Evolutionary conservation across 2,113 vertebrate species (phyloP).

Genomic region (Sebastes fasciatus): DNA sequence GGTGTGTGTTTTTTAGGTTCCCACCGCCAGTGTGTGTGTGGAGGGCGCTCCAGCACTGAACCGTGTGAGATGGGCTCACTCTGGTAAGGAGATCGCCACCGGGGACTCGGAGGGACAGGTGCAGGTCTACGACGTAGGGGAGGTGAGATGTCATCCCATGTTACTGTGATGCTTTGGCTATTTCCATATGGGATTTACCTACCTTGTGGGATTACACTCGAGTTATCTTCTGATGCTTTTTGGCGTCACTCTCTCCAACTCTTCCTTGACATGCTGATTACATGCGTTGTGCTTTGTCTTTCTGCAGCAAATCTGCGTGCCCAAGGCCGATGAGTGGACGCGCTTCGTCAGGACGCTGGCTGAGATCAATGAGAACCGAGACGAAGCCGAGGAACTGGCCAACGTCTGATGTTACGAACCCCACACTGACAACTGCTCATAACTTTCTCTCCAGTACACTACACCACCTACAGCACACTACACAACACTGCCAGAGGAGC

Average conservation of each 20-base stretch:
- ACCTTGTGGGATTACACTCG: not conserved
- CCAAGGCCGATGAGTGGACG: constrained; percentile 95
- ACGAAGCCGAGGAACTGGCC: constrained; percentile 96
- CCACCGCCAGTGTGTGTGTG: constrained; percentile 93
- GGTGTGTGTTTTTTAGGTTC: constrained; percentile 85
- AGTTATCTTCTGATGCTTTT: too few species aligned
- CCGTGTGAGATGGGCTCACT: constrained; percentile 95
- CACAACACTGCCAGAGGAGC: constrained; percentile 21
- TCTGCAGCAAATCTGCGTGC: constrained; percentile 95
- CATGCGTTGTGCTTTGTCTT: accelerated
- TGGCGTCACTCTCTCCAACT: not conserved
- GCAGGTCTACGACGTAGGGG: constrained; percentile 96
- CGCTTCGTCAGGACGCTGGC: constrained; percentile 94
- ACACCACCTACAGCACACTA: constrained; percentile 50
- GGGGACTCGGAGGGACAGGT: constrained; percentile 98
- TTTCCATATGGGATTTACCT: not conserved
- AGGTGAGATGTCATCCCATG: constrained; percentile 84
- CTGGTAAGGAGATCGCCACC: constrained; percentile 97
- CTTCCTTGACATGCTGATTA: not conserved
- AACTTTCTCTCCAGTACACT: constrained; percentile 17
- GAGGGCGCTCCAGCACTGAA: constrained; percentile 96
- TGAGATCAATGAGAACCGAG: constrained; percentile 96
- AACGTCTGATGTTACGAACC: constrained; percentile 72
- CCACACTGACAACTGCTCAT: constrained; percentile 6
- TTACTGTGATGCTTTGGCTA: not conserved